Base-by-base conservation (phyloP, 2,888 invertebrate genomes). In the Barypeithes pellucidus region DNA sequence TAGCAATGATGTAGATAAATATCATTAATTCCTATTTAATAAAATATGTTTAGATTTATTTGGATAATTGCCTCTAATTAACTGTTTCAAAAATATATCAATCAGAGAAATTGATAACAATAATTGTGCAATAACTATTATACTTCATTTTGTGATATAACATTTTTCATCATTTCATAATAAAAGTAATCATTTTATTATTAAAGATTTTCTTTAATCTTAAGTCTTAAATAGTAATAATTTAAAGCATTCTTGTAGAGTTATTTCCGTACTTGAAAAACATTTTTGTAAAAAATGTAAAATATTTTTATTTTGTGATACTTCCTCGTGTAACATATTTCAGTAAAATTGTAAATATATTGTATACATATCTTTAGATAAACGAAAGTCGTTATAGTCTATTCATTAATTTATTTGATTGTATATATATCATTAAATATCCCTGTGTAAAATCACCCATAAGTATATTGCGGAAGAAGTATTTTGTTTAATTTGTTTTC, bases 251-350 rank as follows among this genome's bases (percentile, higher is more conserved):
- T 45, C 14, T 61, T 61, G 16, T 24, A 7, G 0, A 61, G 18
- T 36, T 18, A 43, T 33, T 29, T 63, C 50, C 36, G 33, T 41
- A 47, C 45, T 39, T 39, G 20, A 2, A 41, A 3, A 60, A 20
- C 59, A 18, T 60, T 41, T 43, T 22, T 65, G 52, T 65, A 33
- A 54, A 66, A 57, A 65, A 36, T 59, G 18, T 63, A 45, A 57
- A 47, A 57, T 65, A 33, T 33, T 61, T 14, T 61, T 69, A 69
- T 69, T 72, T 72, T 72, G 72, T 72, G 72, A 72, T 72, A 72
- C 47, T 66, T 65, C 41, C 11, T 57, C 57, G 33, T 61, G 60
- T 66, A 72, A 47, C 36, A 66, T 72, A 72, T 65, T 63, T 52
- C 33, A 39, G 16, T 18, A 9, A 33, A 45, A 50, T 3, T 71